Base-by-base conservation (phyloP, 2,888 invertebrate species). In the Nemapogon koenigi region DNA sequence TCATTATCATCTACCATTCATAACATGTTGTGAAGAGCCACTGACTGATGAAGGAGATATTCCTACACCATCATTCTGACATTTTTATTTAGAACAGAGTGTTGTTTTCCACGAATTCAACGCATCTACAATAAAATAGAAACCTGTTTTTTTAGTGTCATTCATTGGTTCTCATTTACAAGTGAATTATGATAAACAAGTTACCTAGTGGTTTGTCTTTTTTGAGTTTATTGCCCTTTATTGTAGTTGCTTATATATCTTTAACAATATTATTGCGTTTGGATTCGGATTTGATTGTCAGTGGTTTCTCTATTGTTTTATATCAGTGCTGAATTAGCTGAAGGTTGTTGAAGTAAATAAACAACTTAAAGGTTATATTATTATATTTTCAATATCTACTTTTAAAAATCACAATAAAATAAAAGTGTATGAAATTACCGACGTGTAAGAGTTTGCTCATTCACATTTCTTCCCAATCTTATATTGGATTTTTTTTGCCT, bases 401-500 rank as follows among this genome's bases (percentile, higher is more conserved):
- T 22, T 7, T 10, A 22, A 10, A 22, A 22, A 7, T 7, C 6
- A 22, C 10, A 22, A 22, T 7, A 22, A 22, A 22, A 22, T 22
- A n/a, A n/a, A n/a, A n/a, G n/a, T n/a, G n/a, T n/a, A n/a, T n/a
- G n/a, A n/a, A n/a, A n/a, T n/a, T n/a, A n/a, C n/a, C n/a, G n/a
- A n/a, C n/a, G n/a, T n/a, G n/a, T n/a, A n/a, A n/a, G n/a, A n/a
- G n/a, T n/a, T n/a, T n/a, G n/a, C n/a, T n/a, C n/a, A n/a, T n/a
- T n/a, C n/a, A n/a, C n/a, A n/a, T n/a, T 33, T 33, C 13, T 33
- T n/a, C 19, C 11, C 18, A 13, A 3, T 47, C 60, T 52, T 10
- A 55, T 45, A 41, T 72, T 70, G 13, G 71, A 55, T 3, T 45
- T 46, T 26, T 43, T 53, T 48, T 75, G 70, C 1, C 76, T 51